Conservation (phyloP, 2,113 vertebrate genomes). For the Prunella himalayana region DNA sequence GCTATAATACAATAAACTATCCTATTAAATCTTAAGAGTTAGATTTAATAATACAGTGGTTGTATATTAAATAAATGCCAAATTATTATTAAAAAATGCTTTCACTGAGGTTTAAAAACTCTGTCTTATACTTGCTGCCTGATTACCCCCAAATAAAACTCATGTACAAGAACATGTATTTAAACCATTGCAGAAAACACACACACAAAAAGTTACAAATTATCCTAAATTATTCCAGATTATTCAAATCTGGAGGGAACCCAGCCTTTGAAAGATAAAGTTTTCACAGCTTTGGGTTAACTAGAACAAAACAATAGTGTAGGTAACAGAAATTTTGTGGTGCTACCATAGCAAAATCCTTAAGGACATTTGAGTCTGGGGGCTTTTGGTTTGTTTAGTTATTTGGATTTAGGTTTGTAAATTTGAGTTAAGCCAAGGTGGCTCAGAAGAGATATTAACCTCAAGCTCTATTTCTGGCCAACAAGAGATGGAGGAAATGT, state of each 20-base stretch:
- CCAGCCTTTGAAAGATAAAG: conserved; percentile 24
- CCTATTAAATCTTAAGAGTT: conserved; percentile 67
- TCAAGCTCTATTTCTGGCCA: conserved; percentile 37
- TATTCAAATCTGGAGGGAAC: conserved; percentile 55
- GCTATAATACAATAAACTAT: conserved; percentile 64
- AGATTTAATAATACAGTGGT: conserved; percentile 71
- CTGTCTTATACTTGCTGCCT: conserved; percentile 57
- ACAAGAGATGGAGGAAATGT: conserved; percentile 19
- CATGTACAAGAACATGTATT: conserved; percentile 43
- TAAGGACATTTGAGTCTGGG: not conserved
- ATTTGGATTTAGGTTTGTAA: not conserved
- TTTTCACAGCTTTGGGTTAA: conserved; percentile 56
- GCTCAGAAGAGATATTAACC: conserved; percentile 21
- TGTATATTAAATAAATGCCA: conserved; percentile 73
- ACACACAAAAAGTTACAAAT: conserved; percentile 20
- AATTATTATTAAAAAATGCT: conserved; percentile 73
- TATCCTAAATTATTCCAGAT: not conserved
- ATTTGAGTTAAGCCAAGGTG: not conserved
- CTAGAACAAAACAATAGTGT: not conserved
- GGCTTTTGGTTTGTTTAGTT: not conserved
- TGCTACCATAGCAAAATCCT: not conserved
- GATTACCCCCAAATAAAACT: conserved; percentile 67
- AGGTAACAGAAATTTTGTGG: not conserved
- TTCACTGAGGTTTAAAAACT: conserved; percentile 71
- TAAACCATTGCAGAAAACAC: conserved; percentile 58